These are phyloP conservation scores for Tetragnatha montana DNA, from an alignment of 2,888 invertebrate species.

Conservation along the genomic window DNA sequence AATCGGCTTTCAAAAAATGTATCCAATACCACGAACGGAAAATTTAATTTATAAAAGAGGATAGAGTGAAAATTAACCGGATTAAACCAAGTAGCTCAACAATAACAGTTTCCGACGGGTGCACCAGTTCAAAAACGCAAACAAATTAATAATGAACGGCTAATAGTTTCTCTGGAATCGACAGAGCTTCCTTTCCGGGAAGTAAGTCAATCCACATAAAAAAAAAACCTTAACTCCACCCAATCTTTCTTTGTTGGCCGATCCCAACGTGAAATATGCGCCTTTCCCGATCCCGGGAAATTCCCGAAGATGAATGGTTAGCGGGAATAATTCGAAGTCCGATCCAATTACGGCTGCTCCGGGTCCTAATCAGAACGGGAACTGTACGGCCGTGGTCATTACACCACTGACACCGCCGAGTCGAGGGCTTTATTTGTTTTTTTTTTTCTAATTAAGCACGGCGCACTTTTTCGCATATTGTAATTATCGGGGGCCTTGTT, in stretches of 20 bases:
- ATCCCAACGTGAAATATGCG: not conserved
- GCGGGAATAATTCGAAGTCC: conserved; percentile 64
- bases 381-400: conserved; percentile 60
- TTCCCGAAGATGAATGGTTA: conserved; percentile 57
- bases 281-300: not conserved
- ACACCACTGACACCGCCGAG: conserved; percentile 43
- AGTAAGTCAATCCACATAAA: not conserved
- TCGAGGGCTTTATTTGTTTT: conserved; percentile 37
- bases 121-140: no score
- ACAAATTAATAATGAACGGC: no score
- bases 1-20: no score
- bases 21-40: no score
- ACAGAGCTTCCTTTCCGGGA: not conserved
- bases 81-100: no score
- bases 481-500: conserved; percentile 36
- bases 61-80: no score
- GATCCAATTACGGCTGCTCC: conserved; percentile 66
- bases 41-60: no score
- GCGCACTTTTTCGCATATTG: conserved; percentile 27
- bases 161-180: no score
- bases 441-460: conserved; percentile 41
- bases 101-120: no score
- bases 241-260: not conserved
- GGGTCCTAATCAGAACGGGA: conserved; percentile 67
- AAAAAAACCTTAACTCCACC: no score